These are phyloP conservation scores for Metacarcinus magister DNA, from an alignment of 2,888 invertebrate genomes.

Conservation along the genomic window DNA sequence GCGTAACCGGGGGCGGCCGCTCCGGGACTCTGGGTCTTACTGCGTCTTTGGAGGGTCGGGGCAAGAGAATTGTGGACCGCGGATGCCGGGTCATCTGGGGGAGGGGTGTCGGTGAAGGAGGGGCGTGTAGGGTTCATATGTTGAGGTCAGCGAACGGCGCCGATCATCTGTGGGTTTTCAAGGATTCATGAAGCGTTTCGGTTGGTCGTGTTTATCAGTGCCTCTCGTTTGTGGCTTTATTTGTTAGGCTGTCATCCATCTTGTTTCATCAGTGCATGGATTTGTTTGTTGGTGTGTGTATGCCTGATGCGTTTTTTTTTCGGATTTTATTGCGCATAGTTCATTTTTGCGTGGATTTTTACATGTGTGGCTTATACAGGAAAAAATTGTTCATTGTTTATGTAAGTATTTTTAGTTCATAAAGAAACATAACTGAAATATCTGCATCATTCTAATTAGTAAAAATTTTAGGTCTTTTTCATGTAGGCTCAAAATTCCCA, in stretches of 20 bases:
- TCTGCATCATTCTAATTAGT: neutral
- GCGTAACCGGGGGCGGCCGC: slow-evolving; percentile 57
- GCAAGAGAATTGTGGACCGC: neutral
- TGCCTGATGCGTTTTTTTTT: neutral
- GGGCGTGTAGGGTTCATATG: neutral
- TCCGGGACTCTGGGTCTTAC: slow-evolving; percentile 32
- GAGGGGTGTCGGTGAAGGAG: neutral
- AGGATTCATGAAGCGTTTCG: neutral
- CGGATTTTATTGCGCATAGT: neutral
- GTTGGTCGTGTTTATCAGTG: neutral
- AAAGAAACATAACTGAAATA: neutral
- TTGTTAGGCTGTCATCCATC: too few species aligned
- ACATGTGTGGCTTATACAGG: neutral
- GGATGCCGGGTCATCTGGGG: neutral
- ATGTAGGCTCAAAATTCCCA: neutral
- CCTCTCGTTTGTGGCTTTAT: neutral
- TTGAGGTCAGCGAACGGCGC: neutral
- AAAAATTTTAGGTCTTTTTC: neutral
- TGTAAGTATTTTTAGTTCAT: neutral
- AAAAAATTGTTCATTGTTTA: neutral
- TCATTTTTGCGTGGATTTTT: too few species aligned
- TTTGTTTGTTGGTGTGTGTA: neutral
- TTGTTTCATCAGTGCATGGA: neutral
- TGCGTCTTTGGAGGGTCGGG: neutral
- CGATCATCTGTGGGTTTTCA: neutral